Percentiles rank a stretch among this genome's conserved stretches.
phyloP scores from a whole-genome alignment of 2,113 vertebrate species.

The Capra hircus region DNA sequence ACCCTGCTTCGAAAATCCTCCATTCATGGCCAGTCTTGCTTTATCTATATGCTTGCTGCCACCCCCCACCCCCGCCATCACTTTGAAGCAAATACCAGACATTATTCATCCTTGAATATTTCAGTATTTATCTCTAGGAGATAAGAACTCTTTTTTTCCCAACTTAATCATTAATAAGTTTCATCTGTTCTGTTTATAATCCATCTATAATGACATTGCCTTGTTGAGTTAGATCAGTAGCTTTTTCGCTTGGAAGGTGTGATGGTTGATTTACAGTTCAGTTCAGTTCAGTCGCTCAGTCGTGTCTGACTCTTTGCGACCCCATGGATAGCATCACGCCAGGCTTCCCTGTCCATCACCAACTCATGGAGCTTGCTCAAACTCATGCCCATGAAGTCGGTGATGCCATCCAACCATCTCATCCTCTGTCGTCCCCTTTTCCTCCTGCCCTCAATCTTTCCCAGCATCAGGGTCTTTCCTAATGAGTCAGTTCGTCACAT shows the following conservation, averaged over 20 bases:
- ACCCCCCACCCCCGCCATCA: neutral
- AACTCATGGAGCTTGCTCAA: neutral
- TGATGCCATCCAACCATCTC: neutral
- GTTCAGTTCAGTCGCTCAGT: neutral
- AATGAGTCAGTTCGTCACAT: accelerated
- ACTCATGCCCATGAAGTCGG: neutral
- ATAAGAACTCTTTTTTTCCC: neutral
- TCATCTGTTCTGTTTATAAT: constrained; percentile 18
- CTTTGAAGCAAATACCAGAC: constrained; percentile 4
- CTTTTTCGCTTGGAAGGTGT: neutral
- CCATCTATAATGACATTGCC: neutral
- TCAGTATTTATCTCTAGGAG: neutral
- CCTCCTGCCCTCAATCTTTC: neutral
- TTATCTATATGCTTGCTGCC: neutral
- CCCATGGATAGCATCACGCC: neutral
- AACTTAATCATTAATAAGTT: neutral
- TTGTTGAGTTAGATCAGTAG: neutral
- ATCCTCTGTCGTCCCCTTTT: neutral
- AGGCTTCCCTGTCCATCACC: neutral
- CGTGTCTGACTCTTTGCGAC: neutral
- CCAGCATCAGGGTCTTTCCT: neutral
- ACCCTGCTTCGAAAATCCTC: neutral
- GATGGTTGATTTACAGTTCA: neutral
- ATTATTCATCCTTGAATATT: constrained; percentile 4
- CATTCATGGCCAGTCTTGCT: neutral